phyloP scores from a whole-genome alignment of 2,797 vertebrate species.

The Halcyon badia region DNA sequence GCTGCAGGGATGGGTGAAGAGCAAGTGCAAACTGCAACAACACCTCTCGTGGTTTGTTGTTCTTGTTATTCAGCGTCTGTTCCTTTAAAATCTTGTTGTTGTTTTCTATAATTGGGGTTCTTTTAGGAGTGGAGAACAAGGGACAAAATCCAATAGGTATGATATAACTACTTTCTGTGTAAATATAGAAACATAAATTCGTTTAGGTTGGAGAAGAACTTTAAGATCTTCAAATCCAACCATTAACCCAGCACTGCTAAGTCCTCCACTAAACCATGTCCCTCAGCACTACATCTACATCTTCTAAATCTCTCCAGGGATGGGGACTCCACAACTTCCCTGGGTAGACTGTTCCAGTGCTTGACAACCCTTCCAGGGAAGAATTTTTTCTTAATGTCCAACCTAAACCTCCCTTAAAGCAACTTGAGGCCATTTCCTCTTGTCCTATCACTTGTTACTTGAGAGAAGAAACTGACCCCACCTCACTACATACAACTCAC shows the following conservation, averaged over 20 bases:
- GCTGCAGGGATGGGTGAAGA: not conserved
- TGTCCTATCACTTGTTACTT: too few species aligned
- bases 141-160: not conserved
- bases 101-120: rapidly evolving
- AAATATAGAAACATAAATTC: not conserved
- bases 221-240: not conserved
- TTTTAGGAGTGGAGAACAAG: not conserved
- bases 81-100: not conserved
- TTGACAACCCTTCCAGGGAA: too few species aligned
- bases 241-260: not conserved
- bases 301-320: too few species aligned
- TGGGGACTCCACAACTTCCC: too few species aligned
- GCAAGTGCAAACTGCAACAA: not conserved
- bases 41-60: not conserved
- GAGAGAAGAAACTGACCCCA: too few species aligned
- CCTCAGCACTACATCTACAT: too few species aligned
- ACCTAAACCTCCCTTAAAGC: too few species aligned
- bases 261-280: too few species aligned
- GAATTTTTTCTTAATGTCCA: too few species aligned
- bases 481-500: too few species aligned
- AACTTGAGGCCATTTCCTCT: too few species aligned
- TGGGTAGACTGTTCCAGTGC: too few species aligned
- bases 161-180: not conserved
- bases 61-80: not conserved
- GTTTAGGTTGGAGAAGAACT: not conserved